These are phyloP conservation scores for Sciaenops ocellatus DNA, from an alignment of 2,797 vertebrate species.

Conservation along the genomic window DNA sequence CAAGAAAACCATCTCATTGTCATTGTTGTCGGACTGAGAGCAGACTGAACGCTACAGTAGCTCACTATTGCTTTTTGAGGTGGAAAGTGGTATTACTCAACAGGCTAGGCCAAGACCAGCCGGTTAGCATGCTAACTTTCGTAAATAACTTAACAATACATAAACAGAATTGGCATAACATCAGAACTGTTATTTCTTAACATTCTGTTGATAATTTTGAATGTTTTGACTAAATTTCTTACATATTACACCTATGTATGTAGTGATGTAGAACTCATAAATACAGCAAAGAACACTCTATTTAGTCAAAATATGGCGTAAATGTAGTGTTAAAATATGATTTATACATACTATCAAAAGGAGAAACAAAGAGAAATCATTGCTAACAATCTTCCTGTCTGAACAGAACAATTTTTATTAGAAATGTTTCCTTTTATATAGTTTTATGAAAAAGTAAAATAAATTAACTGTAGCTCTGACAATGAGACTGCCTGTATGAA, in stretches of 20 bases:
- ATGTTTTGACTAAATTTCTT: no score
- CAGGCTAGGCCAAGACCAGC: no score
- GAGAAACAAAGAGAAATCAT: neutral
- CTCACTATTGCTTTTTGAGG: no score
- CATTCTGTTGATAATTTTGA: no score
- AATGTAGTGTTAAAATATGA: neutral
- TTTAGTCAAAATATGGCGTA: neutral
- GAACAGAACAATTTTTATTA: neutral
- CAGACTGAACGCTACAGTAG: no score
- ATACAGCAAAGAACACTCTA: neutral
- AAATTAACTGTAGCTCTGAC: neutral
- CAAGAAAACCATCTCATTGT: no score
- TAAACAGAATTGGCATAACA: no score
- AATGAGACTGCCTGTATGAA: slow-evolving; percentile 3
- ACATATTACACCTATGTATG: neutral
- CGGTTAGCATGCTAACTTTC: no score
- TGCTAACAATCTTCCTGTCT: neutral
- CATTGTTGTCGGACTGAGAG: no score
- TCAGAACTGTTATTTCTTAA: no score
- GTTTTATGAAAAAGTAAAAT: neutral
- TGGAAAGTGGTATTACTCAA: no score
- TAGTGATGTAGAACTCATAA: neutral
- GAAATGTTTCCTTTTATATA: neutral
- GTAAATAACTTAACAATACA: no score
- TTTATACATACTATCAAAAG: neutral